Conservation (phyloP, 1,140 invertebrate species). For the Arctopsyche grandis region DNA sequence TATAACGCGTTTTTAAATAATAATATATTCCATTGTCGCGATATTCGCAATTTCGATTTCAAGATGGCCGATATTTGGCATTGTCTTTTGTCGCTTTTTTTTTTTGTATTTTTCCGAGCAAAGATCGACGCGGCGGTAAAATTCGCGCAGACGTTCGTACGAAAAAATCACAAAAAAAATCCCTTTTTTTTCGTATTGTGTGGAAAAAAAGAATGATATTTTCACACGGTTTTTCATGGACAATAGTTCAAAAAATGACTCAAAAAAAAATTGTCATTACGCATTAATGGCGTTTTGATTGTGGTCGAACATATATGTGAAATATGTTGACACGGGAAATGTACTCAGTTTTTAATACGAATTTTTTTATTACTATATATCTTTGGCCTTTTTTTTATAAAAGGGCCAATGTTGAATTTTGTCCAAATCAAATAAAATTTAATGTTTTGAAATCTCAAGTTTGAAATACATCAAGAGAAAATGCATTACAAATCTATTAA, state of each 20-base stretch:
- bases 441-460: too few species aligned
- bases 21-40: background rate
- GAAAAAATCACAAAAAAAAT: too few species aligned
- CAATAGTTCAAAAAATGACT: slow-evolving; percentile 24
- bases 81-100: background rate
- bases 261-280: slow-evolving; percentile 41
- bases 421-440: too few species aligned
- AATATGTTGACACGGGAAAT: slow-evolving; percentile 45
- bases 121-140: background rate
- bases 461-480: too few species aligned
- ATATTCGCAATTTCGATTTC: too few species aligned
- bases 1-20: slow-evolving; percentile 5
- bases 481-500: too few species aligned
- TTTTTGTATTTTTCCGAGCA: background rate
- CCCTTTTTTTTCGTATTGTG: too few species aligned
- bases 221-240: slow-evolving; percentile 43
- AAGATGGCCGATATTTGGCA: background rate
- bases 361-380: background rate
- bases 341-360: background rate
- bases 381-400: too few species aligned
- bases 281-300: slow-evolving; percentile 45
- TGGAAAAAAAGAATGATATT: slow-evolving; percentile 3
- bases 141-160: background rate
- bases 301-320: slow-evolving; percentile 29
- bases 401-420: too few species aligned